phyloP scores from a whole-genome alignment of 1,140 invertebrate species.

The Copidosoma floridanum region DNA sequence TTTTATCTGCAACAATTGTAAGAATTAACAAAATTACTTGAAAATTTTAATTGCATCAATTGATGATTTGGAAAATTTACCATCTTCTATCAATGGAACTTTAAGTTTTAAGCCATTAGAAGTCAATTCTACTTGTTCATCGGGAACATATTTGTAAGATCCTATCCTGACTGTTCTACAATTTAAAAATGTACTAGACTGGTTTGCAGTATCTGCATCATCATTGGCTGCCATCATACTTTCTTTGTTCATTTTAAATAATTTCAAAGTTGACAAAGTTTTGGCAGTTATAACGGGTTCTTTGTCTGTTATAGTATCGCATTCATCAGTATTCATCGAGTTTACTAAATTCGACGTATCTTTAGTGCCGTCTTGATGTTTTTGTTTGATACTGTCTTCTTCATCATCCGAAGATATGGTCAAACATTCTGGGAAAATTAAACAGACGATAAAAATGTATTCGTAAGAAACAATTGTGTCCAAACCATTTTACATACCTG shows the following conservation, averaged over 20 bases:
- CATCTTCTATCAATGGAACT: constrained; percentile 65
- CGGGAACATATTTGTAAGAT: constrained; percentile 71
- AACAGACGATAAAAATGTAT: not conserved
- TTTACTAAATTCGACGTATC: constrained; percentile 18
- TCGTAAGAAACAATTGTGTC: constrained; percentile 2
- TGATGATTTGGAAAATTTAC: constrained; percentile 40
- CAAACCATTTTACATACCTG: constrained; percentile 35
- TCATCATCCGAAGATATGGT: constrained; percentile 55
- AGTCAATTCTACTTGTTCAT: constrained; percentile 67
- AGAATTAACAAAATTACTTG: not conserved
- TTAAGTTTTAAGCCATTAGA: constrained; percentile 65
- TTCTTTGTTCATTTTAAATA: not conserved
- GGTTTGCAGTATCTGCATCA: constrained; percentile 13
- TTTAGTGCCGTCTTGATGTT: constrained; percentile 16
- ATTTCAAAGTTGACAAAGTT: no score
- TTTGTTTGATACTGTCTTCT: constrained; percentile 36
- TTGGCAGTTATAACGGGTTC: constrained; percentile 58
- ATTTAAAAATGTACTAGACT: constrained; percentile 54
- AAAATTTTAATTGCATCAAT: constrained; percentile 8
- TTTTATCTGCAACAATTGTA: constrained; percentile 40
- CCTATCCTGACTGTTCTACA: constrained; percentile 79
- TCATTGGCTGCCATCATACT: no score
- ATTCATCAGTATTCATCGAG: constrained; percentile 33
- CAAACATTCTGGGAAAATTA: constrained; percentile 43
- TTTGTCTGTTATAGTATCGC: constrained; percentile 50